Percentiles rank a stretch among this genome's conserved stretches.
Conservation (phyloP, 2,113 vertebrate genomes). For the Lamprotornis superbus region DNA sequence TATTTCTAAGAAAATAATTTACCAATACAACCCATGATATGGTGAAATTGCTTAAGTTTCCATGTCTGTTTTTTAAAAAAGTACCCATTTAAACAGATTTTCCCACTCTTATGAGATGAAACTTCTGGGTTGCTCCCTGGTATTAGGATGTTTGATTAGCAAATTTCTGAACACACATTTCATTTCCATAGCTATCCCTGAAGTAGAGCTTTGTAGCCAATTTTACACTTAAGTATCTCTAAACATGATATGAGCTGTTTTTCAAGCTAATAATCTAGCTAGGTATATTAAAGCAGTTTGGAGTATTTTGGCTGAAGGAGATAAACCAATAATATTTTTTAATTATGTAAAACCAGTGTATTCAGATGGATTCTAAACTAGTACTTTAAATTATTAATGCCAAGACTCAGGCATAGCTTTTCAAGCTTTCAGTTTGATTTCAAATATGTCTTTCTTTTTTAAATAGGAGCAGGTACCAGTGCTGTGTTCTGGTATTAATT, state of each 20-base stretch:
- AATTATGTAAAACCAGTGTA: background rate
- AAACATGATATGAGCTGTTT: background rate
- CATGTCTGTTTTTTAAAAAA: background rate
- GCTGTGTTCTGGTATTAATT: constrained; percentile 46
- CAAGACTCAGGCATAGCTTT: background rate
- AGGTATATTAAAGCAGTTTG: background rate
- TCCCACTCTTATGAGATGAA: background rate
- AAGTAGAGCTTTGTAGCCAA: background rate
- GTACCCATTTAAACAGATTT: background rate
- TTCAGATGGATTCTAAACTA: background rate
- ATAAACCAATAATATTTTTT: background rate
- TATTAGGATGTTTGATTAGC: background rate
- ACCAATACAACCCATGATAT: background rate
- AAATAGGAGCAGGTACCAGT: constrained; percentile 21
- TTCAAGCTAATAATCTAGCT: background rate
- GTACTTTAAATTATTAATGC: background rate
- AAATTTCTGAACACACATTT: background rate
- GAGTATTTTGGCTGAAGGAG: background rate
- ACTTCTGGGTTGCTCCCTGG: background rate
- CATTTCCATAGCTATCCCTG: background rate
- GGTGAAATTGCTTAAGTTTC: background rate
- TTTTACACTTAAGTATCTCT: background rate
- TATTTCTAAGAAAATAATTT: background rate
- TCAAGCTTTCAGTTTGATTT: background rate
- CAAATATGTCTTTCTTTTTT: background rate